These are phyloP conservation scores for Stenurella melanura DNA, from an alignment of 2,888 invertebrate genomes.

Conservation along the genomic window DNA sequence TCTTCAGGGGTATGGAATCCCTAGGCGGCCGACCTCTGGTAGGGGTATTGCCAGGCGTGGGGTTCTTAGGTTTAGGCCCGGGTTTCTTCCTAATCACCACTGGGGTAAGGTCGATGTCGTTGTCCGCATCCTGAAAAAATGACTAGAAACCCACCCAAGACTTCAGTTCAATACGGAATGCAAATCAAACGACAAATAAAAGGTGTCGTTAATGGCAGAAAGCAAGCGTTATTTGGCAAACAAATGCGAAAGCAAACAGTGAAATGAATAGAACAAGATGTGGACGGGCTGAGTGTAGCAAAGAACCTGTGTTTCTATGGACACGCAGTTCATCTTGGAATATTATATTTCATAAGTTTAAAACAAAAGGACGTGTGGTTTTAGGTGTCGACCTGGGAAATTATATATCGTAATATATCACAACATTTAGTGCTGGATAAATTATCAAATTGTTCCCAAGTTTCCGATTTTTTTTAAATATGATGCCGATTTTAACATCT, in stretches of 20 bases:
- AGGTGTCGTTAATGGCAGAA: constrained; percentile 38
- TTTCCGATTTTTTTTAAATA: too few relatives aligned
- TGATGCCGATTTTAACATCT: too few relatives aligned
- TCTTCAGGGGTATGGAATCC: constrained; percentile 80
- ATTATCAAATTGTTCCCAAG: too few relatives aligned
- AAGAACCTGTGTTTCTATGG: too few relatives aligned
- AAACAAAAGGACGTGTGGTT: too few relatives aligned
- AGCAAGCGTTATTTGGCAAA: constrained; percentile 37
- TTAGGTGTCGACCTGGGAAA: too few relatives aligned
- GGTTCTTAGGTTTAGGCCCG: constrained; percentile 65
- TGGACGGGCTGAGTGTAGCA: background rate
- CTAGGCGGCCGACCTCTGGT: constrained; percentile 70
- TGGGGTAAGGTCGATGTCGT: constrained; percentile 74
- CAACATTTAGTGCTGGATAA: too few relatives aligned
- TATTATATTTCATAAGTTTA: too few relatives aligned
- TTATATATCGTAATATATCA: too few relatives aligned
- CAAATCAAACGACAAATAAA: constrained; percentile 10
- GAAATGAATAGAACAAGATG: background rate
- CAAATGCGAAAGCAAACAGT: constrained; percentile 20
- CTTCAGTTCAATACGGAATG: constrained; percentile 5
- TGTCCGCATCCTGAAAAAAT: constrained; percentile 66
- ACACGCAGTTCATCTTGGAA: too few relatives aligned
- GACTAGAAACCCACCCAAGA: constrained; percentile 46
- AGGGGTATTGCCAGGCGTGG: constrained; percentile 58
- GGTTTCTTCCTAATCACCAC: constrained; percentile 64